A percentile compares a stretch with the other conserved stretches of the same genome.
Conservation (phyloP, 2,888 invertebrate genomes). For the Athetis lepigone region DNA sequence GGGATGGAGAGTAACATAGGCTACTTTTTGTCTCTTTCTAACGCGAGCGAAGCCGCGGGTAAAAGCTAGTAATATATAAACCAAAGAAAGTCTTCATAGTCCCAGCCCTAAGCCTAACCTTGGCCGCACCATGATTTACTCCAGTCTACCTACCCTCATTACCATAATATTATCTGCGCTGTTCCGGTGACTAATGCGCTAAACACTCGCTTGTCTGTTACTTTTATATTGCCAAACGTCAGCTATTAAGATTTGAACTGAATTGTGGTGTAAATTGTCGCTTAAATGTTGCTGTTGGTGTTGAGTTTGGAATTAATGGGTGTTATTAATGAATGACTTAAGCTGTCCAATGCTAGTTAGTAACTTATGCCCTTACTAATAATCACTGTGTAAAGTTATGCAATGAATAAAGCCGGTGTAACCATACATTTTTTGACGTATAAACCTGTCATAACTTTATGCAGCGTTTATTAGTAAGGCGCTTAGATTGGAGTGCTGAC, state of each 20-base stretch:
- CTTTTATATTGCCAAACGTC: conserved; percentile 66
- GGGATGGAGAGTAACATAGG: too few species aligned
- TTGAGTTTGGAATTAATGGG: not conserved
- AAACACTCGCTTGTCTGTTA: conserved; percentile 65
- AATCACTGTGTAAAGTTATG: too few species aligned
- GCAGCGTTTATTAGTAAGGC: too few species aligned
- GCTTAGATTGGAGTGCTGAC: too few species aligned
- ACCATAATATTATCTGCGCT: conserved; percentile 74
- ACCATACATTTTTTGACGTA: too few species aligned
- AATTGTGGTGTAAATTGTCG: conserved; percentile 52
- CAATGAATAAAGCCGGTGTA: too few species aligned
- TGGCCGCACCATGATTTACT: conserved; percentile 82
- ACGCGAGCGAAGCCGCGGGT: too few species aligned
- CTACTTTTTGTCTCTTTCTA: too few species aligned
- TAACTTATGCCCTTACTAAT: not conserved
- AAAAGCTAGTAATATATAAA: too few species aligned
- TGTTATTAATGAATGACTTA: too few species aligned
- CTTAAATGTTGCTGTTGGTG: conserved; percentile 1
- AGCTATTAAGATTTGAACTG: conserved; percentile 61
- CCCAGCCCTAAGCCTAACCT: conserved; percentile 74
- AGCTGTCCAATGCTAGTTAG: not conserved
- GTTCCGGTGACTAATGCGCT: conserved; percentile 79
- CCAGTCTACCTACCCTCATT: conserved; percentile 71
- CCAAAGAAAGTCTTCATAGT: too few species aligned
- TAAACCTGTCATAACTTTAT: too few species aligned